Percentiles rank a stretch among this genome's conserved stretches.
These are phyloP conservation scores for Spea hammondii DNA, from an alignment of 2,797 vertebrate species.

Conservation along the genomic window DNA sequence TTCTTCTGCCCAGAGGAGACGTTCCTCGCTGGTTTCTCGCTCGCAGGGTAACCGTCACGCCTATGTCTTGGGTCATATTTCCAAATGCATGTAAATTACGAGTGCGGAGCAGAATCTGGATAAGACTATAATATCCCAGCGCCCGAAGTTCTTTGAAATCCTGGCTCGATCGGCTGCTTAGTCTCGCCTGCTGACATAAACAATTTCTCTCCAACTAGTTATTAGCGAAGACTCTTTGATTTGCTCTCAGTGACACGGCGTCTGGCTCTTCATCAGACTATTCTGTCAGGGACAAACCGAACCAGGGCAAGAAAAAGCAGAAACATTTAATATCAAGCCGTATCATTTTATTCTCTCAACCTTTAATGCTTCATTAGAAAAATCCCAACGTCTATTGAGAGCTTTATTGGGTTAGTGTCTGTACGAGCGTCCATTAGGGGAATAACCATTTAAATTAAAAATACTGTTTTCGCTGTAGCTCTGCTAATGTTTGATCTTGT, in stretches of 20 bases:
- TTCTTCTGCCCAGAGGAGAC: too few species aligned
- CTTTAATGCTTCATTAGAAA: constrained; percentile 28
- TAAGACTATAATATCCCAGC: neutral
- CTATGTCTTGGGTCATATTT: neutral
- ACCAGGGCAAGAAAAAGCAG: neutral
- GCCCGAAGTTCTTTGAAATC: too few species aligned
- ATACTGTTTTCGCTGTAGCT: constrained; percentile 31
- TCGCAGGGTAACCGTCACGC: neutral
- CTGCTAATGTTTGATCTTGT: constrained; percentile 32
- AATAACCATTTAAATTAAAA: constrained; percentile 34
- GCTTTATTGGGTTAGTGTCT: constrained; percentile 14
- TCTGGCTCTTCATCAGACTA: constrained; percentile 4
- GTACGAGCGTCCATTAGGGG: constrained; percentile 25
- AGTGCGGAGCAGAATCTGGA: neutral
- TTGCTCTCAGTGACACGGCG: neutral
- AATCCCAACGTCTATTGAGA: neutral
- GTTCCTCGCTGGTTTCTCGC: neutral
- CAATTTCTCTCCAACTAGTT: neutral
- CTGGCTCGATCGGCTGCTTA: neutral
- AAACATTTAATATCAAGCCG: constrained; percentile 10
- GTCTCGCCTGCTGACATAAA: neutral
- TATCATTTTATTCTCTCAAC: constrained; percentile 21
- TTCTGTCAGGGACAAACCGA: neutral
- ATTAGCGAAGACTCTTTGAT: constrained; percentile 10
- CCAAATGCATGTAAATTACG: neutral